Conservation (phyloP, 2,797 vertebrate genomes). For the Gambusia yucatana region DNA sequence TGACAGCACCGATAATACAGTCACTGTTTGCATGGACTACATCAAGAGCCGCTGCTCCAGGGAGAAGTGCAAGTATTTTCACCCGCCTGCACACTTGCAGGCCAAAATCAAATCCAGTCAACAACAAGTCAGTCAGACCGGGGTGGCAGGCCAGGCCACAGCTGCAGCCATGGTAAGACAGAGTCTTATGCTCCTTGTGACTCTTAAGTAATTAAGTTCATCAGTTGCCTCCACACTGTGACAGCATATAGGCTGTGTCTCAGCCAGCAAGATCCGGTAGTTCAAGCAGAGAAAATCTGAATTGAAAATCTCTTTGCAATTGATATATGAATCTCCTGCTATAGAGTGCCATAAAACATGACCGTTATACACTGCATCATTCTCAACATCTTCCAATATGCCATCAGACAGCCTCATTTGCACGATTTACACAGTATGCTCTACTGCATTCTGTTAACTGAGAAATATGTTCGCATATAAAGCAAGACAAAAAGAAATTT, state of each 20-base stretch:
- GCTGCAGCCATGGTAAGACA: slow-evolving; percentile 83
- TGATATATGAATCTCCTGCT: not conserved
- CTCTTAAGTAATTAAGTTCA: slow-evolving; percentile 4
- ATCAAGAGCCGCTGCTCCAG: slow-evolving; percentile 99
- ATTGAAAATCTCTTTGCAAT: not conserved
- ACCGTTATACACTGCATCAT: not conserved
- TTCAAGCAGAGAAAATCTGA: not conserved
- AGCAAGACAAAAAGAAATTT: not conserved
- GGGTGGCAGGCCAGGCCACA: slow-evolving; percentile 92
- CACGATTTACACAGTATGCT: not conserved
- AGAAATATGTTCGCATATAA: not conserved
- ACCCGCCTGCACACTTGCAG: slow-evolving; percentile 99
- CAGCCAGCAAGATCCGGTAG: not conserved
- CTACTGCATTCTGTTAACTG: not conserved
- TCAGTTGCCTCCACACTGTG: not conserved
- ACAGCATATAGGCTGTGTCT: not conserved
- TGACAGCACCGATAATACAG: slow-evolving; percentile 97
- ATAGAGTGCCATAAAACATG: not conserved
- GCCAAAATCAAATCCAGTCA: slow-evolving; percentile 99
- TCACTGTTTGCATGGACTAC: slow-evolving; percentile 99
- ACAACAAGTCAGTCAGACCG: slow-evolving; percentile 95
- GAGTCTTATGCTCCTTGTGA: slow-evolving; percentile 13
- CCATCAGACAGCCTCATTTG: not conserved
- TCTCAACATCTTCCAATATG: slow-evolving; percentile 1
- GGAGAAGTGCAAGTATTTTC: slow-evolving; percentile 99